A percentile compares a stretch with the other conserved stretches of the same genome.
phyloP scores from a whole-genome alignment of 2,888 invertebrate genomes.

The Mayetiola destructor region DNA sequence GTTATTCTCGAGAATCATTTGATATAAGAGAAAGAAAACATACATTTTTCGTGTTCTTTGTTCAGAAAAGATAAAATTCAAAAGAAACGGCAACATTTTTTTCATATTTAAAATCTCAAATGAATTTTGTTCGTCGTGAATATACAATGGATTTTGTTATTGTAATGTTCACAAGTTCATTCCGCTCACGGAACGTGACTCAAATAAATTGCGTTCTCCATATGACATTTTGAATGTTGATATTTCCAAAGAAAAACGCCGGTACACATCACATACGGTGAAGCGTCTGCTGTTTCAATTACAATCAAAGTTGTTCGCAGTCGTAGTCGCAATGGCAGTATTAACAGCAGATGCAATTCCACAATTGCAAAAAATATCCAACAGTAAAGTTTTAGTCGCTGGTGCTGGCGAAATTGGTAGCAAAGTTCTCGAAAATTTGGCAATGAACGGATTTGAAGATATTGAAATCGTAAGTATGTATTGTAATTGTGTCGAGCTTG shows the following conservation, averaged over 20 bases:
- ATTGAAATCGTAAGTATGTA: neutral
- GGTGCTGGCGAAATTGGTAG: neutral
- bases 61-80: neutral
- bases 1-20: no score
- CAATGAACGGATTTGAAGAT: neutral
- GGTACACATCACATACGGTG: no score
- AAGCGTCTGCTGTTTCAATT: neutral
- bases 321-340: neutral
- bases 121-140: neutral
- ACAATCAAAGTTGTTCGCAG: neutral
- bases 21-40: neutral
- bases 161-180: no score
- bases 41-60: neutral
- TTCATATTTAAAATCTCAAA: neutral
- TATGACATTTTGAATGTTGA: neutral
- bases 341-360: neutral
- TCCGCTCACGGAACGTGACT: neutral
- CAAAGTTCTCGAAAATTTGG: neutral
- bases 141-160: neutral
- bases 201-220: neutral
- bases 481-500: no score
- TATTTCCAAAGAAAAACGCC: neutral
- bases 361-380: neutral
- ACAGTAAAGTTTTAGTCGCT: neutral
- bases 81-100: neutral